These are phyloP conservation scores for Plutella xylostella DNA, from an alignment of 2,888 invertebrate genomes.

Conservation along the genomic window DNA sequence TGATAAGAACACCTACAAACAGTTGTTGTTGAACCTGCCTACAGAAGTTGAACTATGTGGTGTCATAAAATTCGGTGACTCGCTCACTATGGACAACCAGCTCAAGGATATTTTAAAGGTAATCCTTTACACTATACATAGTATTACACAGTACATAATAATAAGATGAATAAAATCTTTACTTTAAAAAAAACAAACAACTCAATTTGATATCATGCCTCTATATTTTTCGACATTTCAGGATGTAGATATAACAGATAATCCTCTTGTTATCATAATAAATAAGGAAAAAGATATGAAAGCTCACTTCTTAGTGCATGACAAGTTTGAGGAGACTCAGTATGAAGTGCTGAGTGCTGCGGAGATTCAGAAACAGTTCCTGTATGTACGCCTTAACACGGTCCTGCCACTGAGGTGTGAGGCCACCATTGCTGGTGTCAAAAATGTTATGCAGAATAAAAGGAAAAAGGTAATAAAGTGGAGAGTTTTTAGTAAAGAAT, in stretches of 20 bases:
- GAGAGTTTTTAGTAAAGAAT: background rate
- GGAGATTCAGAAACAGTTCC: conserved; percentile 76
- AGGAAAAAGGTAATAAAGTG: conserved; percentile 70
- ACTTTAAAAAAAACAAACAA: background rate
- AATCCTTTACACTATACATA: conserved; percentile 10
- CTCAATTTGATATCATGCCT: no score
- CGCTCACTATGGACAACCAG: conserved; percentile 69
- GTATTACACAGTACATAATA: conserved; percentile 7
- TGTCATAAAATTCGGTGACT: conserved; percentile 74
- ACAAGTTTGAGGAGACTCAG: conserved; percentile 74
- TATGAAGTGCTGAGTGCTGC: conserved; percentile 73
- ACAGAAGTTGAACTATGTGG: conserved; percentile 84
- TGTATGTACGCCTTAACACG: conserved; percentile 76
- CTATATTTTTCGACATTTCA: no score
- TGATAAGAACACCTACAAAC: conserved; percentile 59
- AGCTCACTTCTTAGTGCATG: conserved; percentile 78
- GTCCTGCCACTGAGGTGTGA: conserved; percentile 74
- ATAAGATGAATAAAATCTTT: background rate
- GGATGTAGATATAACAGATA: conserved; percentile 85
- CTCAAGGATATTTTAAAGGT: conserved; percentile 72
- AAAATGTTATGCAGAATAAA: conserved; percentile 72
- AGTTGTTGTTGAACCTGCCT: conserved; percentile 75
- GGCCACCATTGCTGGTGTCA: conserved; percentile 66
- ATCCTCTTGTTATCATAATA: conserved; percentile 76
- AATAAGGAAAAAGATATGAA: conserved; percentile 66